A percentile compares a stretch with the other conserved stretches of the same genome.
Conservation (phyloP, 1,140 invertebrate genomes). For the Whitmania pigra region DNA sequence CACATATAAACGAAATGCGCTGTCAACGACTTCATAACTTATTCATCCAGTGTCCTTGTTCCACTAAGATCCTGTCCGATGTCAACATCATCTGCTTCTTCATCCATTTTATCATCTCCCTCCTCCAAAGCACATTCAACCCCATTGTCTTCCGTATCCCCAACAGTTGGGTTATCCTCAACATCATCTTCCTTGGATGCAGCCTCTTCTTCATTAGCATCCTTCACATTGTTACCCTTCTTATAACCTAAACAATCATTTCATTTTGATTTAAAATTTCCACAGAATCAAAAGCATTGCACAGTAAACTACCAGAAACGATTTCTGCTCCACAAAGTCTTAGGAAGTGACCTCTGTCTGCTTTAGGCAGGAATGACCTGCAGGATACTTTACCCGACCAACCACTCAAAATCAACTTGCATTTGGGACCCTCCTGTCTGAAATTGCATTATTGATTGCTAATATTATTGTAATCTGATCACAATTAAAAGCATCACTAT, state of each 20-base stretch:
- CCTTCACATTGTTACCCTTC: not conserved
- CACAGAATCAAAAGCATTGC: not conserved
- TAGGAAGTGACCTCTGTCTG: conserved; percentile 71
- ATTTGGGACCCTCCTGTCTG: conserved; percentile 31
- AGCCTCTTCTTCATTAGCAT: conserved; percentile 18
- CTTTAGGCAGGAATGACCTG: conserved; percentile 66
- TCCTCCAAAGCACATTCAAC: not conserved
- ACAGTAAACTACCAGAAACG: conserved; percentile 27
- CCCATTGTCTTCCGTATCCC: not conserved
- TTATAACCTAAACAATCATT: conserved; percentile 13
- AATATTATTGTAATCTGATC: not conserved
- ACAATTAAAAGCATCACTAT: not conserved
- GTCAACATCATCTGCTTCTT: not conserved
- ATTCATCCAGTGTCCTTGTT: not conserved
- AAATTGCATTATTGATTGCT: not conserved
- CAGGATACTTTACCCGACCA: conserved; percentile 78
- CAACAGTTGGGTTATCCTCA: not conserved
- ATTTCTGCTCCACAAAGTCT: conserved; percentile 63
- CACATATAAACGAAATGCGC: too few relatives aligned
- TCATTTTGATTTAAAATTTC: conserved; percentile 8
- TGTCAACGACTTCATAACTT: conserved; percentile 1
- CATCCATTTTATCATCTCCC: not conserved
- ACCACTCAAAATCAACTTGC: conserved; percentile 59
- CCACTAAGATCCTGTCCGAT: not conserved
- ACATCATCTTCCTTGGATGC: conserved; percentile 1